Evolutionary conservation across 1,140 invertebrate species (phyloP).

Genomic region (Hypothenemus hampei): DNA sequence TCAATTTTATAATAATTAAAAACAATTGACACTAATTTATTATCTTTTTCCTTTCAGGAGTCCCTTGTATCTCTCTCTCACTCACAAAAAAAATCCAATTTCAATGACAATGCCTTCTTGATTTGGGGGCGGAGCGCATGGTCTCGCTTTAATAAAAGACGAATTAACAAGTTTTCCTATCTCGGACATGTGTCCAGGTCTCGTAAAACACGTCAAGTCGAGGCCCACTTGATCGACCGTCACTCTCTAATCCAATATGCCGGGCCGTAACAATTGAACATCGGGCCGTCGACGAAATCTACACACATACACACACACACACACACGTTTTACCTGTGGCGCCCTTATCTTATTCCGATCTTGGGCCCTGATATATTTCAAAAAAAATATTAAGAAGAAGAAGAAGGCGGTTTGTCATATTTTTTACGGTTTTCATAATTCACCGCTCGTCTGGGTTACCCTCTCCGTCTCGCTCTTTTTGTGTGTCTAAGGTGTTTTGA

Average conservation of each 20-base stretch:
- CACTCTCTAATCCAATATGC: background rate
- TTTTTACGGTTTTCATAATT: constrained; percentile 42
- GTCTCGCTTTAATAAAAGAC: constrained; percentile 11
- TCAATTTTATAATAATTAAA: no score
- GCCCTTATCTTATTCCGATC: constrained; percentile 37
- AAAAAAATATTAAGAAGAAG: constrained; percentile 39
- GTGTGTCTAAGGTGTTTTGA: constrained; percentile 38
- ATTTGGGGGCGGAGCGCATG: constrained; percentile 28
- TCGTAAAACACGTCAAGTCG: background rate
- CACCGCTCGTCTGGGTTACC: constrained; percentile 24
- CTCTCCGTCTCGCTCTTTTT: no score
- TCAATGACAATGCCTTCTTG: constrained; percentile 32
- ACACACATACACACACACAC: constrained; percentile 1
- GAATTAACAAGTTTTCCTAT: constrained; percentile 21
- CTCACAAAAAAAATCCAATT: constrained; percentile 6
- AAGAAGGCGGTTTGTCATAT: constrained; percentile 40
- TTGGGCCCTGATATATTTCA: constrained; percentile 34
- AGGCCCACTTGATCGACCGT: background rate
- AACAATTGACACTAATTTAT: no score
- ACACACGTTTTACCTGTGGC: constrained; percentile 25
- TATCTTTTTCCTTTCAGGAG: background rate
- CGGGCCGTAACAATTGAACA: background rate
- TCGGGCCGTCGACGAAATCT: background rate
- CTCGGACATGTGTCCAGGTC: constrained; percentile 11
- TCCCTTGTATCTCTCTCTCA: background rate